Conservation (phyloP, 2,113 vertebrate genomes). For the Muntiacus muntjak region DNA sequence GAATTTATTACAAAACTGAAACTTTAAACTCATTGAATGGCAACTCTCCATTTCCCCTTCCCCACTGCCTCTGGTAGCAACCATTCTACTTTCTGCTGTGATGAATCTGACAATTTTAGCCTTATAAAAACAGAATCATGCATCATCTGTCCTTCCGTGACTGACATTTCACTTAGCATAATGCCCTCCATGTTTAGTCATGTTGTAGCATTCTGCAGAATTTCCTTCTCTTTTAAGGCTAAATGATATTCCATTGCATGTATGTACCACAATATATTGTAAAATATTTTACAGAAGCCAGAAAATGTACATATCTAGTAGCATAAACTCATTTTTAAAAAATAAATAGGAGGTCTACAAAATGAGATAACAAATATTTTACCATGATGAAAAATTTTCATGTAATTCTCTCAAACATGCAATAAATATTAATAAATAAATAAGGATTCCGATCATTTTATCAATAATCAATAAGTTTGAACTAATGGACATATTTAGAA, state of each 20-base stretch:
- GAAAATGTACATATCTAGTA: not conserved
- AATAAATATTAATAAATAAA: slow-evolving; percentile 17
- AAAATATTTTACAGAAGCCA: not conserved
- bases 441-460: not conserved
- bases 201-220: not conserved
- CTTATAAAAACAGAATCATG: not conserved
- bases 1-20: not conserved
- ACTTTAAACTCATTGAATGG: not conserved
- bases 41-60: not conserved
- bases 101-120: not conserved
- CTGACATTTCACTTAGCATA: not conserved
- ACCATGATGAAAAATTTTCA: not conserved
- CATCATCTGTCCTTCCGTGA: not conserved
- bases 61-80: not conserved
- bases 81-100: not conserved
- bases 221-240: not conserved
- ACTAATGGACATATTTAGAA: not conserved
- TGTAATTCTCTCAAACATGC: not conserved
- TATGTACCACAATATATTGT: not conserved
- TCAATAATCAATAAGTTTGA: not conserved
- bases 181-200: not conserved
- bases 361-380: not conserved
- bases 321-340: not conserved
- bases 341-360: not conserved
- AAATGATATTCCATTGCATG: not conserved